Conservation (phyloP, 2,113 vertebrate genomes). For the Poeciliopsis retropinna region DNA sequence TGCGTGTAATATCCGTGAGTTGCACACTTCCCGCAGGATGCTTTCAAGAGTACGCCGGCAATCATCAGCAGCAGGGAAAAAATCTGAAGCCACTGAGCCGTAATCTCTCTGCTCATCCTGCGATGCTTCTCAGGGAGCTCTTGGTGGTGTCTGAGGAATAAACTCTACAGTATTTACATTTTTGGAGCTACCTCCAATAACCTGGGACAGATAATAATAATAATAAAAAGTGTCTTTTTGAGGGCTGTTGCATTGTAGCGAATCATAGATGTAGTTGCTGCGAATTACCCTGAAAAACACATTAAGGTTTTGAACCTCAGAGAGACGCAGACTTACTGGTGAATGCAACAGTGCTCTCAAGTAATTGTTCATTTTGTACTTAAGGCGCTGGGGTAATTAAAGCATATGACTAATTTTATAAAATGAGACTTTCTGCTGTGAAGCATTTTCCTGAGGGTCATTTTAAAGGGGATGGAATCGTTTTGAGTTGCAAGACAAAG, state of each 20-base stretch:
- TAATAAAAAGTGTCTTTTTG: constrained; percentile 2
- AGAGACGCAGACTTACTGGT: constrained; percentile 23
- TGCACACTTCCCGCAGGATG: constrained; percentile 57
- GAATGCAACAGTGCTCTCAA: constrained; percentile 46
- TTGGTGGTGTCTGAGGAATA: constrained; percentile 34
- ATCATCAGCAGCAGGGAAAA: constrained; percentile 59
- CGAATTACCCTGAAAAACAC: constrained; percentile 15
- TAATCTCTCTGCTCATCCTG: constrained; percentile 45
- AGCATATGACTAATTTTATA: constrained; percentile 65
- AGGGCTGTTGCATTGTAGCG: constrained; percentile 18
- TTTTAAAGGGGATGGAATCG: constrained; percentile 55
- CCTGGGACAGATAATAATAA: constrained; percentile 24
- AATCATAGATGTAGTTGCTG: constrained; percentile 2
- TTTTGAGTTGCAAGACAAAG: constrained; percentile 19
- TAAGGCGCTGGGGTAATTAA: constrained; percentile 65
- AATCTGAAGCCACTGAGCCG: constrained; percentile 58
- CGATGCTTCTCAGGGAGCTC: constrained; percentile 28
- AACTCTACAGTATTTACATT: constrained; percentile 10
- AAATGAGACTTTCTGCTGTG: constrained; percentile 53
- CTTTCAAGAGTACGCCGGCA: constrained; percentile 66
- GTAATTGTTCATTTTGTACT: constrained; percentile 64
- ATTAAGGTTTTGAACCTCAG: constrained; percentile 23
- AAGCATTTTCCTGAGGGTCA: constrained; percentile 50
- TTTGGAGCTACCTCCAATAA: constrained; percentile 38
- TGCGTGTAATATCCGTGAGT: constrained; percentile 59